phyloP scores from a whole-genome alignment of 2,797 vertebrate genomes.

The Chelidonichthys spinosus region DNA sequence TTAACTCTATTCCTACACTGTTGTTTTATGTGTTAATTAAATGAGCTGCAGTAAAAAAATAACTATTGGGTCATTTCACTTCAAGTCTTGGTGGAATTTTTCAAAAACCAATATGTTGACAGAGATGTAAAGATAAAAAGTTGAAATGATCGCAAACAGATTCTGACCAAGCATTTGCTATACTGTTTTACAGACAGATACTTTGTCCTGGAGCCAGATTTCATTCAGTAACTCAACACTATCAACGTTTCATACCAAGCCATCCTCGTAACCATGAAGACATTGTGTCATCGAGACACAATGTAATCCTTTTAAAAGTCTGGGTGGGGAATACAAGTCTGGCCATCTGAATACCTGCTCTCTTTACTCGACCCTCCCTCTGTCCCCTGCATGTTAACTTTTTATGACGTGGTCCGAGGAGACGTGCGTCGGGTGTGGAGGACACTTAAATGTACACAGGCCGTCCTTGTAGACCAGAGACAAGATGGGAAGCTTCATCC shows the following conservation, averaged over 20 bases:
- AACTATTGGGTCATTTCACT: neutral
- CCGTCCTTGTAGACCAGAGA: constrained; percentile 44
- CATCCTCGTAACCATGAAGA: neutral
- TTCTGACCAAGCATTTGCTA: neutral
- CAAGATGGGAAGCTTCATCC: constrained; percentile 29
- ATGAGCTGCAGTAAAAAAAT: too few relatives aligned
- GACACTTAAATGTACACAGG: constrained; percentile 44
- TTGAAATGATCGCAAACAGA: neutral
- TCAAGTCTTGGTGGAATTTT: neutral
- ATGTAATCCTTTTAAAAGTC: constrained; percentile 52
- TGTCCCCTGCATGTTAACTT: constrained; percentile 43
- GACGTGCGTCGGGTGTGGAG: constrained; percentile 55
- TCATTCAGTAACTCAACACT: neutral
- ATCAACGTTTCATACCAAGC: neutral
- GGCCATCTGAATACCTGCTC: constrained; percentile 49
- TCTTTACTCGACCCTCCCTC: constrained; percentile 50
- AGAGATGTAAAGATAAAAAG: neutral
- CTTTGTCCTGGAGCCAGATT: neutral
- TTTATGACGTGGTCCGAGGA: constrained; percentile 46
- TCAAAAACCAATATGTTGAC: neutral
- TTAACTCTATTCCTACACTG: neutral
- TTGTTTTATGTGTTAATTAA: too few relatives aligned
- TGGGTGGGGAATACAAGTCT: constrained; percentile 51
- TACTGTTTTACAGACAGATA: neutral
- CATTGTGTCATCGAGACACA: constrained; percentile 32